Percentiles rank a stretch among this genome's conserved stretches.
Evolutionary conservation across 1,140 invertebrate genomes (phyloP).

Genomic region (Drosophila setifemur): DNA sequence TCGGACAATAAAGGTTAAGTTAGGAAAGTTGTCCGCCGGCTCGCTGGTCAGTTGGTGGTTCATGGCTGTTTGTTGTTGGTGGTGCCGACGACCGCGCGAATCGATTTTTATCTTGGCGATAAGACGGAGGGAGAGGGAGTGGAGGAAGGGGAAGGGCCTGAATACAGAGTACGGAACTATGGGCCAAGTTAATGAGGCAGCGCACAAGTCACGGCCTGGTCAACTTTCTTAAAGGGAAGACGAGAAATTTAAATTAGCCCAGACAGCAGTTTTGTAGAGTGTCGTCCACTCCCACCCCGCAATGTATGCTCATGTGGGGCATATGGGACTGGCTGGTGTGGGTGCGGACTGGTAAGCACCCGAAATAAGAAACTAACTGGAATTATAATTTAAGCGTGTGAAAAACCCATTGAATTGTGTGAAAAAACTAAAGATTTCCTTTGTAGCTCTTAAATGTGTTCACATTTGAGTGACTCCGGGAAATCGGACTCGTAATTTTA

Average conservation of each 20-base stretch:
- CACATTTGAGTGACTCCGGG: constrained; percentile 55
- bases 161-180: constrained; percentile 31
- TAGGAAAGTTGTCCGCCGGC: constrained; percentile 67
- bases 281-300: not conserved
- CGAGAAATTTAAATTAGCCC: constrained; percentile 75
- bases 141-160: not conserved
- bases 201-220: constrained; percentile 64
- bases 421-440: constrained; percentile 63
- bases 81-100: constrained; percentile 73
- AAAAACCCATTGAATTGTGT: constrained; percentile 77
- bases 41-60: constrained; percentile 51
- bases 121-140: constrained; percentile 16
- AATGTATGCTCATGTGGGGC: constrained; percentile 73
- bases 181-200: constrained; percentile 78
- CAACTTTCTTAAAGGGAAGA: constrained; percentile 71
- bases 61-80: not conserved
- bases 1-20: constrained; percentile 81
- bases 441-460: constrained; percentile 63
- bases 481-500: constrained; percentile 20
- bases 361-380: constrained; percentile 65
- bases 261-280: constrained; percentile 47
- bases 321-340: constrained; percentile 17
- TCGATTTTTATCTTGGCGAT: constrained; percentile 72
- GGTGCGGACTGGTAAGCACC: constrained; percentile 26
- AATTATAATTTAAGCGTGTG: constrained; percentile 80